A percentile compares a stretch with the other conserved stretches of the same genome.
Conservation (phyloP, 2,113 vertebrate species). For the Rhinoptilus africanus region DNA sequence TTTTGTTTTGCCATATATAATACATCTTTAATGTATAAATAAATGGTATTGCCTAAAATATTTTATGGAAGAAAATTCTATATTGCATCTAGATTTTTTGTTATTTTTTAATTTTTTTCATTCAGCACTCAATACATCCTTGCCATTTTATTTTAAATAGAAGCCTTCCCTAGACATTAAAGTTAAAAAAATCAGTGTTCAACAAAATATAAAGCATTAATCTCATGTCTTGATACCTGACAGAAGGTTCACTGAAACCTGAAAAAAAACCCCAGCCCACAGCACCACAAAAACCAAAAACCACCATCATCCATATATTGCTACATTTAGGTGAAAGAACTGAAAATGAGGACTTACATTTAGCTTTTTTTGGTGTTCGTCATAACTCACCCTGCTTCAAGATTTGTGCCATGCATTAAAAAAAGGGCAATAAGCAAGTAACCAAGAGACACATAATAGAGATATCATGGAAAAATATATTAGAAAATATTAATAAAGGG, state of each 20-base stretch:
- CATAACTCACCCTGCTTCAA: not conserved
- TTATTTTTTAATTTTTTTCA: not conserved
- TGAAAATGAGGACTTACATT: not conserved
- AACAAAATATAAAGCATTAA: not conserved
- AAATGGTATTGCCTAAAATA: not conserved
- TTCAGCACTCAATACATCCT: not conserved
- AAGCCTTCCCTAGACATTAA: not conserved
- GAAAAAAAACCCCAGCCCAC: not conserved
- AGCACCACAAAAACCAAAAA: not conserved
- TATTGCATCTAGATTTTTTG: not conserved
- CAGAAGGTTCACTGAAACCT: not conserved
- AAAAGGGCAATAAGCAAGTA: not conserved
- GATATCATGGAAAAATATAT: not conserved
- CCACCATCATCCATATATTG: not conserved
- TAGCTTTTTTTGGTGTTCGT: not conserved
- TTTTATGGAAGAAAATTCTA: not conserved
- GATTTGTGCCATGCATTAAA: not conserved
- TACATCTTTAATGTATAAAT: not conserved
- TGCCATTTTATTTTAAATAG: not conserved
- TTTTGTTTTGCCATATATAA: not conserved
- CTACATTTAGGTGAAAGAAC: not conserved
- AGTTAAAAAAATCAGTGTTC: not conserved
- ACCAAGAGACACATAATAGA: not conserved
- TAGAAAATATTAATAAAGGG: not conserved
- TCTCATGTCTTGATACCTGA: not conserved